Conservation (phyloP, 1,140 invertebrate species). For the fruit fly (Drosophila melanogaster) region Release_6_plus_ISO1_MT NT_033779.5:5475001-5475500, state of each 20-base stretch:
- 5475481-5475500: conserved; percentile 14
- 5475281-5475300: neutral
- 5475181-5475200: too few species aligned
- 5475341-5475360: conserved; percentile 68
- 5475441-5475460: conserved; percentile 48
- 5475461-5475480: conserved; percentile 23
- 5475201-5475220: too few species aligned
- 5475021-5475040: conserved; percentile 28
- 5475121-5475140: conserved; percentile 64
- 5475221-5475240: too few species aligned
- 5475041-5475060: conserved; percentile 40
- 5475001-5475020: conserved; percentile 10
- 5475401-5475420: conserved; percentile 82
- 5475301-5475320: conserved; percentile 9
- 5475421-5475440: conserved; percentile 82
- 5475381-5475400: conserved; percentile 54
- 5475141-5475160: conserved; percentile 63
- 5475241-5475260: too few species aligned
- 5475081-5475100: conserved; percentile 69
- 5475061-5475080: conserved; percentile 63
- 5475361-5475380: conserved; percentile 82
- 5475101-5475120: conserved; percentile 82
- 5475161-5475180: neutral
- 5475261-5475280: too few species aligned
- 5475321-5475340: conserved; percentile 22